phyloP scores from a whole-genome alignment of 2,113 vertebrate genomes.

The Rhegmatorhina hoffmannsi region DNA sequence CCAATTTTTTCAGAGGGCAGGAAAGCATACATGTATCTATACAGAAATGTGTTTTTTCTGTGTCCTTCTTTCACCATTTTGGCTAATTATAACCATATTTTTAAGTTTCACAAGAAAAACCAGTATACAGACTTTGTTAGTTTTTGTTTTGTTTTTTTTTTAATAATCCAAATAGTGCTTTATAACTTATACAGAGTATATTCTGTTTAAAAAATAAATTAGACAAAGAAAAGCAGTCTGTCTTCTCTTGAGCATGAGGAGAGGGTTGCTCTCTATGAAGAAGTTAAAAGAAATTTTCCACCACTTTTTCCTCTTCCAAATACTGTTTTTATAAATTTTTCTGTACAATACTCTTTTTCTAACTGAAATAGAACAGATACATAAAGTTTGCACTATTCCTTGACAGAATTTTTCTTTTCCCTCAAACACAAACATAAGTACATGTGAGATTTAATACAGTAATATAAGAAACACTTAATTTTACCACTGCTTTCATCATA shows the following conservation, averaged over 20 bases:
- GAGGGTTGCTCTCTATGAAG: not conserved
- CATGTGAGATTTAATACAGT: not conserved
- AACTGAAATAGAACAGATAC: not conserved
- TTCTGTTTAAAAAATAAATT: not conserved
- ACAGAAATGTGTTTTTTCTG: not conserved
- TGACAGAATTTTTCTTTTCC: not conserved
- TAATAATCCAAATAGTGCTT: not conserved
- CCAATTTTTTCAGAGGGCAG: not conserved
- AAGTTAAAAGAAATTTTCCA: not conserved
- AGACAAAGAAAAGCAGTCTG: not conserved
- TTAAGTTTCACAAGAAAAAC: not conserved
- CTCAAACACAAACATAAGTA: not conserved
- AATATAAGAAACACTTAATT: not conserved
- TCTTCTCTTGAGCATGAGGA: not conserved
- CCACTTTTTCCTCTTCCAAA: not conserved
- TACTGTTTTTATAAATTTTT: not conserved
- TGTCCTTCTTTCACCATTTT: not conserved
- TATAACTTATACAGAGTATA: not conserved
- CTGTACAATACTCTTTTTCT: not conserved
- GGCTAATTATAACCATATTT: not conserved
- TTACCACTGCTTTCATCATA: not conserved
- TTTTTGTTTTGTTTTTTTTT: rapidly evolving
- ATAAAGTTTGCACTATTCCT: not conserved
- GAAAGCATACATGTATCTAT: not conserved
- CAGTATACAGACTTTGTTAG: not conserved